Percentiles rank a stretch among this genome's conserved stretches.
Conservation (phyloP, 2,113 vertebrate species). For the Labrus mixtus region DNA sequence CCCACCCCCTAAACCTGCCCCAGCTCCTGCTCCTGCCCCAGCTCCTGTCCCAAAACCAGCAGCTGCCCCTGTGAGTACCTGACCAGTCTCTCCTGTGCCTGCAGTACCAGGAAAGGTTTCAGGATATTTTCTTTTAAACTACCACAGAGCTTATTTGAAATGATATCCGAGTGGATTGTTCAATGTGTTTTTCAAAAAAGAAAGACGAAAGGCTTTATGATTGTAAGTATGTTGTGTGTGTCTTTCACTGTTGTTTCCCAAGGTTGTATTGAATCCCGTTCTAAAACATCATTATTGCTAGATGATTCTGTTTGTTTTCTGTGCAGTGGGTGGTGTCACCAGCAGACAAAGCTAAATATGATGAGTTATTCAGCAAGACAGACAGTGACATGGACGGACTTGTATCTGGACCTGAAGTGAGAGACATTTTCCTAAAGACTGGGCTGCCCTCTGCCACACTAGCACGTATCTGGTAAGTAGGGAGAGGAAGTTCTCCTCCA, state of each 20-base stretch:
- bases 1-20: constrained; percentile 78
- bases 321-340: constrained; percentile 93
- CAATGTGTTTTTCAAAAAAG: constrained; percentile 75
- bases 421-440: constrained; percentile 96
- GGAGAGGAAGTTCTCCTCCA: fast-evolving
- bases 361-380: constrained; percentile 94
- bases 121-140: constrained; percentile 14
- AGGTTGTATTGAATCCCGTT: not conserved
- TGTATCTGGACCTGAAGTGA: constrained; percentile 95
- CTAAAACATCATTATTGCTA: not conserved
- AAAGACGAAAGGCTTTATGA: constrained; percentile 34
- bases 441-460: constrained; percentile 92
- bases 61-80: constrained; percentile 75
- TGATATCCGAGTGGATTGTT: constrained; percentile 74
- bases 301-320: not conserved
- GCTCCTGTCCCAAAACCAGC: constrained; percentile 69
- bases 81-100: constrained; percentile 18
- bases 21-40: constrained; percentile 70
- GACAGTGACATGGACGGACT: constrained; percentile 97
- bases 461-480: constrained; percentile 94
- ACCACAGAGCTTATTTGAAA: constrained; percentile 24
- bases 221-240: constrained; percentile 34
- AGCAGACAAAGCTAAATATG: constrained; percentile 94
- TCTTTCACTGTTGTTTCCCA: not conserved
- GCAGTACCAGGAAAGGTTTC: constrained; percentile 19